These are phyloP conservation scores for Neoseiulus cucumeris DNA, from an alignment of 1,140 invertebrate genomes.

Conservation along the genomic window DNA sequence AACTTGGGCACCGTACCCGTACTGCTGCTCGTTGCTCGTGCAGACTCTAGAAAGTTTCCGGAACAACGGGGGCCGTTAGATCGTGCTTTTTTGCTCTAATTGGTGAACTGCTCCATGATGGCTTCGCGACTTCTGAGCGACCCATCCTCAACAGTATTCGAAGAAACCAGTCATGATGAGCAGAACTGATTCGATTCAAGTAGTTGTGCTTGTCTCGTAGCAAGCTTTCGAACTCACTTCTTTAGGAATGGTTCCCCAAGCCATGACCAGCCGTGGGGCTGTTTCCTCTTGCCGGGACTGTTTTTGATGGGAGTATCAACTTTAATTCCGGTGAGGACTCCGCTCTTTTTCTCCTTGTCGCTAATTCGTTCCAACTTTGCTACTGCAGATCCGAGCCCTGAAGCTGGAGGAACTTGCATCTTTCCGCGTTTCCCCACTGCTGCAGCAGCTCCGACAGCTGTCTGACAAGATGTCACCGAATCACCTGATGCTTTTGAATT, in stretches of 20 bases:
- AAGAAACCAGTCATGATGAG: too few species aligned
- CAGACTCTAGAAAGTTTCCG: not conserved
- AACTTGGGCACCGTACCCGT: conserved; percentile 20
- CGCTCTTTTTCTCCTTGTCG: not conserved
- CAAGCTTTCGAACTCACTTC: conserved; percentile 29
- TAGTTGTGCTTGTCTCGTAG: too few species aligned
- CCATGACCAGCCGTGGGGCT: conserved; percentile 82
- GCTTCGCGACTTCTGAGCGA: too few species aligned
- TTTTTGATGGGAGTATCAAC: conserved; percentile 4
- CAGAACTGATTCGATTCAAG: too few species aligned
- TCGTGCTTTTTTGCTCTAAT: too few species aligned
- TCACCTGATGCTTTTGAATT: too few species aligned
- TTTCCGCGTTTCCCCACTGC: not conserved
- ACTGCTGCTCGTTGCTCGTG: conserved; percentile 4
- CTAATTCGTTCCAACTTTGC: not conserved
- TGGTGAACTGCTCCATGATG: too few species aligned
- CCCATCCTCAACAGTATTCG: too few species aligned
- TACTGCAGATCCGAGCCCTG: conserved; percentile 11
- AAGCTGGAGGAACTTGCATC: conserved; percentile 4
- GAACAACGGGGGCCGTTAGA: too few species aligned
- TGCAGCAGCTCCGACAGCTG: not conserved
- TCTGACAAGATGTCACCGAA: too few species aligned
- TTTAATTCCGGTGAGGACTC: not conserved
- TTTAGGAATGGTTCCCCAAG: conserved; percentile 57
- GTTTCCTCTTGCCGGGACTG: conserved; percentile 31